A percentile compares a stretch with the other conserved stretches of the same genome.
phyloP scores from a whole-genome alignment of 2,797 vertebrate genomes.

The Schizopygopsis pylzovi region DNA sequence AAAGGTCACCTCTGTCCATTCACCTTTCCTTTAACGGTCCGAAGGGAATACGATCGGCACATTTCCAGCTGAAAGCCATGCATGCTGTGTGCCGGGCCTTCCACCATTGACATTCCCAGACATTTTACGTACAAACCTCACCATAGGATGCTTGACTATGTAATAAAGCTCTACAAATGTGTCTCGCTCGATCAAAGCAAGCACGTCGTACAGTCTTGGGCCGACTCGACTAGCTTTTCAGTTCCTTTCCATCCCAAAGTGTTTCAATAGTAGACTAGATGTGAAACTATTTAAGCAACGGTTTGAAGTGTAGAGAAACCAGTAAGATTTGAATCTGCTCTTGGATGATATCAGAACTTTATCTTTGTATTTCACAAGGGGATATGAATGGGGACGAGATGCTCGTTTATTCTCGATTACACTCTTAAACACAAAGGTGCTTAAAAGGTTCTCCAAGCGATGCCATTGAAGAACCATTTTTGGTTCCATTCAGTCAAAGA shows the following conservation, averaged over 20 bases:
- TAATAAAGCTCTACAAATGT: too few relatives aligned
- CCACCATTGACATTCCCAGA: slow-evolving; percentile 62
- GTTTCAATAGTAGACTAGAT: slow-evolving; percentile 74
- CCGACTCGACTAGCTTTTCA: too few relatives aligned
- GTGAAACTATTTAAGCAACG: slow-evolving; percentile 78
- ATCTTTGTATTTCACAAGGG: slow-evolving; percentile 45
- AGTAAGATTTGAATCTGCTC: slow-evolving; percentile 38
- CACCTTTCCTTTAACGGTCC: slow-evolving; percentile 62
- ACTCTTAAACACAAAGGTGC: too few relatives aligned
- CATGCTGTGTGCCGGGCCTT: too few relatives aligned
- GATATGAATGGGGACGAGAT: slow-evolving; percentile 13
- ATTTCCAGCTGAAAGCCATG: too few relatives aligned
- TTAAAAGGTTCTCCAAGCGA: too few relatives aligned
- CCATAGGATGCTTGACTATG: slow-evolving; percentile 63
- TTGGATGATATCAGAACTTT: slow-evolving; percentile 51
- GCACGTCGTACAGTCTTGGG: slow-evolving; percentile 61
- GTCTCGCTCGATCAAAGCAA: too few relatives aligned
- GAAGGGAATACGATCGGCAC: too few relatives aligned
- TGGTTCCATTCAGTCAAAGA: too few relatives aligned
- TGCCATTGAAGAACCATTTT: too few relatives aligned
- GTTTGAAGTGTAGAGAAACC: slow-evolving; percentile 68
- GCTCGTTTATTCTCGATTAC: not conserved
- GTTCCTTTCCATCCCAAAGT: slow-evolving; percentile 77
- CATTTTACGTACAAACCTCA: too few relatives aligned
- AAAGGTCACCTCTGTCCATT: too few relatives aligned